phyloP scores from a whole-genome alignment of 2,113 vertebrate species.

The Lates calcarifer region DNA sequence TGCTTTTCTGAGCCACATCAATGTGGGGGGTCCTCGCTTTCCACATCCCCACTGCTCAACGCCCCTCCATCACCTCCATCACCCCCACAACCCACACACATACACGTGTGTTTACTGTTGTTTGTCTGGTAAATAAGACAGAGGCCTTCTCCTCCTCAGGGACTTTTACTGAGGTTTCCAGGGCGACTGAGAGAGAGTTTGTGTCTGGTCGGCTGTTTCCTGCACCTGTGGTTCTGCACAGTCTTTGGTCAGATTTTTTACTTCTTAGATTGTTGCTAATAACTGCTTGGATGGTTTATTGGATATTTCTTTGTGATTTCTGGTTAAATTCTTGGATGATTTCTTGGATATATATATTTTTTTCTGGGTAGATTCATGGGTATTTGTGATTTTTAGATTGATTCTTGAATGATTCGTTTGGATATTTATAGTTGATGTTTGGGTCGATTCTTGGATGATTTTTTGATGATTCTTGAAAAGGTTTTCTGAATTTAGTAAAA shows the following conservation, averaged over 20 bases:
- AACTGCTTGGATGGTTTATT: not conserved
- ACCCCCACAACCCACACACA: not conserved
- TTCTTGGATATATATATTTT: not conserved
- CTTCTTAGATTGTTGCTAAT: not conserved
- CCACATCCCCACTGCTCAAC: no score
- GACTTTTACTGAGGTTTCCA: slow-evolving; percentile 53
- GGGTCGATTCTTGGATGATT: no score
- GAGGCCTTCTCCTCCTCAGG: slow-evolving; percentile 23
- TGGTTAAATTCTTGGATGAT: not conserved
- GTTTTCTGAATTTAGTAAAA: no score
- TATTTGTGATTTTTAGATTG: no score
- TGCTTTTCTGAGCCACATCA: slow-evolving; percentile 14
- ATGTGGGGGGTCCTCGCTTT: slow-evolving; percentile 47
- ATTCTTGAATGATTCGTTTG: no score
- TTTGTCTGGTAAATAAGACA: slow-evolving; percentile 33
- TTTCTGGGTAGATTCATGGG: not conserved
- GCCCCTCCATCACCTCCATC: not conserved
- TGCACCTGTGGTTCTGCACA: not conserved
- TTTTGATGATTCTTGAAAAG: no score
- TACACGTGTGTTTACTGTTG: slow-evolving; percentile 56
- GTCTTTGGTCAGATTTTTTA: not conserved
- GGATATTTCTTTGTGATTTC: not conserved
- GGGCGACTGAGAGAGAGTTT: slow-evolving; percentile 11
- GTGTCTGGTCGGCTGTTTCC: not conserved
- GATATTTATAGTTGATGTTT: no score